Evolutionary conservation across 2,113 vertebrate species (phyloP).

Genomic region (Pseudopodoces humilis): DNA sequence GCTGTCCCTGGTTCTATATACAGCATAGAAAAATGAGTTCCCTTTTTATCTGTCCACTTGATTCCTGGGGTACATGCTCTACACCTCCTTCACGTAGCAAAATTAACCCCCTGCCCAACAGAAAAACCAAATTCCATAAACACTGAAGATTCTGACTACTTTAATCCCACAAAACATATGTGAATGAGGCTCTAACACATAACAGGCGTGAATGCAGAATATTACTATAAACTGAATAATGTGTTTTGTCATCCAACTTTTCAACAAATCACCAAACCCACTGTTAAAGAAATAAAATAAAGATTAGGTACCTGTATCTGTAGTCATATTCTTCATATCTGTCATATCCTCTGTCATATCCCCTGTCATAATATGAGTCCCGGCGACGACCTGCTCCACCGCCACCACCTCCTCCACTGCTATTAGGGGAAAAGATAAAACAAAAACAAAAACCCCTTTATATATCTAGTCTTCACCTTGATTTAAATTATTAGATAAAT

Average conservation of each 20-base stretch:
- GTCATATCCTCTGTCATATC: constrained; percentile 88
- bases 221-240: neutral
- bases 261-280: neutral
- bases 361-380: constrained; percentile 85
- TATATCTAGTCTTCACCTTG: neutral
- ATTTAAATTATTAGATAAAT: neutral
- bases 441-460: neutral
- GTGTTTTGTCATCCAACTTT: neutral
- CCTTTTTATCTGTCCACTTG: neutral
- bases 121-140: neutral
- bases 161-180: neutral
- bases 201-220: neutral
- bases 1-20: constrained; percentile 17
- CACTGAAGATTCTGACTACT: neutral
- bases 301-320: constrained; percentile 81
- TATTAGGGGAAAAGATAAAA: neutral
- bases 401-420: constrained; percentile 77
- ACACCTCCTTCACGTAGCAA: neutral
- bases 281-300: neutral
- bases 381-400: constrained; percentile 81
- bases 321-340: constrained; percentile 92
- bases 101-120: neutral
- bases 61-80: neutral
- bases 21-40: neutral
- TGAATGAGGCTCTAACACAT: neutral